These are phyloP conservation scores for Himalopsyche anomala DNA, from an alignment of 2,888 invertebrate species.

Conservation along the genomic window DNA sequence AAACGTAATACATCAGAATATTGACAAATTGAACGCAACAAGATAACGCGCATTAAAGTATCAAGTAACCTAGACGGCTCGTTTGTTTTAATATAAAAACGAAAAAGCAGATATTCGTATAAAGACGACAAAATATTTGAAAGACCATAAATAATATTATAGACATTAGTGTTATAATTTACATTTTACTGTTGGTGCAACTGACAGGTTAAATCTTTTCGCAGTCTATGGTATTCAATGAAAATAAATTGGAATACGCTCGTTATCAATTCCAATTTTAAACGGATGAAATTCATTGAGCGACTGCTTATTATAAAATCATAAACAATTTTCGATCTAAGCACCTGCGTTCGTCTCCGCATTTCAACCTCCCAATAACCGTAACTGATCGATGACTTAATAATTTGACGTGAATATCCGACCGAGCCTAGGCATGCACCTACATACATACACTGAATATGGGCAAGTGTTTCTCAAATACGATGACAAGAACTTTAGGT, in stretches of 20 bases:
- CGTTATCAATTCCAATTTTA: neutral
- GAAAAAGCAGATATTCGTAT: too few species aligned
- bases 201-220: too few species aligned
- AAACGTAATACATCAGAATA: slow-evolving; percentile 23
- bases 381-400: slow-evolving; percentile 26
- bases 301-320: slow-evolving; percentile 1
- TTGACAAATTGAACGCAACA: slow-evolving; percentile 21
- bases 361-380: slow-evolving; percentile 15
- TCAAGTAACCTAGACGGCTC: neutral
- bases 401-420: slow-evolving; percentile 34
- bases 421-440: neutral
- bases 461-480: slow-evolving; percentile 5
- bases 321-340: slow-evolving; percentile 21
- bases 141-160: too few species aligned
- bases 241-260: neutral
- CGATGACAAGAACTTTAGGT: neutral
- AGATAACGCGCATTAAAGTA: slow-evolving; percentile 19
- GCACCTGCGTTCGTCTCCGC: slow-evolving; percentile 11
- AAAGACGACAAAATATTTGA: too few species aligned
- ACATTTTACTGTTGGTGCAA: too few species aligned
- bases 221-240: too few species aligned
- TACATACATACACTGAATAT: neutral
- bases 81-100: too few species aligned
- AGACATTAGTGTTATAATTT: too few species aligned
- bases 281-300: slow-evolving; percentile 3